These are phyloP conservation scores for Eonycteris spelaea DNA, from an alignment of 2,113 vertebrate genomes.

Conservation along the genomic window DNA sequence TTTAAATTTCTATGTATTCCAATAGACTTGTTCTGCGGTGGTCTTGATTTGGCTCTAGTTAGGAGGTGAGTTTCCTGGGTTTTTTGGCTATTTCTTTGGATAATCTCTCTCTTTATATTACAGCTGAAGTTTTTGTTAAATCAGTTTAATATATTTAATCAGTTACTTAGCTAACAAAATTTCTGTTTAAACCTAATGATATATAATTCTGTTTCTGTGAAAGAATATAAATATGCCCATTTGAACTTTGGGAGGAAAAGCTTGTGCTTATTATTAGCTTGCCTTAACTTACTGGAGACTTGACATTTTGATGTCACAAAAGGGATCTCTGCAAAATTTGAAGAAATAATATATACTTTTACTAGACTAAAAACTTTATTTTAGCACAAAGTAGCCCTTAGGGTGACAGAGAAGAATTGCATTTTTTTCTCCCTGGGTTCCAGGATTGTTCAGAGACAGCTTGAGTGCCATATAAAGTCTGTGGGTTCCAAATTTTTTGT, in stretches of 20 bases:
- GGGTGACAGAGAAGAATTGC: background rate
- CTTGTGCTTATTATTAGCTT: slow-evolving; percentile 3
- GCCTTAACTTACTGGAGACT: background rate
- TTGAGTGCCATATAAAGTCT: background rate
- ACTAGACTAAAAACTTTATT: background rate
- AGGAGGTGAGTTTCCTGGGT: background rate
- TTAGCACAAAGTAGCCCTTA: background rate
- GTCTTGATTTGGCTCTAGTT: background rate
- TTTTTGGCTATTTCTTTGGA: background rate
- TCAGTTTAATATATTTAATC: background rate
- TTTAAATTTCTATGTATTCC: background rate
- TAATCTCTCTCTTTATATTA: background rate
- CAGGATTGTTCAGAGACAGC: background rate
- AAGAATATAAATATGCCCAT: background rate
- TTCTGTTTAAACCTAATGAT: background rate
- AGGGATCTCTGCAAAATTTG: background rate
- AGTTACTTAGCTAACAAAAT: slow-evolving; percentile 4
- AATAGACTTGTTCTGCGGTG: background rate
- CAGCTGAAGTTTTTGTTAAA: slow-evolving; percentile 3
- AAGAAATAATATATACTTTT: background rate
- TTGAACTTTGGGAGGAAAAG: slow-evolving; percentile 14
- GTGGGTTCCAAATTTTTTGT: background rate
- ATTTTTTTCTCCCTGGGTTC: background rate
- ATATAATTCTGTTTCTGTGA: background rate
- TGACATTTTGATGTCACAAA: background rate